Evolutionary conservation across 2,888 invertebrate species (phyloP).

Genomic region (Pseudanteris insignis): DNA sequence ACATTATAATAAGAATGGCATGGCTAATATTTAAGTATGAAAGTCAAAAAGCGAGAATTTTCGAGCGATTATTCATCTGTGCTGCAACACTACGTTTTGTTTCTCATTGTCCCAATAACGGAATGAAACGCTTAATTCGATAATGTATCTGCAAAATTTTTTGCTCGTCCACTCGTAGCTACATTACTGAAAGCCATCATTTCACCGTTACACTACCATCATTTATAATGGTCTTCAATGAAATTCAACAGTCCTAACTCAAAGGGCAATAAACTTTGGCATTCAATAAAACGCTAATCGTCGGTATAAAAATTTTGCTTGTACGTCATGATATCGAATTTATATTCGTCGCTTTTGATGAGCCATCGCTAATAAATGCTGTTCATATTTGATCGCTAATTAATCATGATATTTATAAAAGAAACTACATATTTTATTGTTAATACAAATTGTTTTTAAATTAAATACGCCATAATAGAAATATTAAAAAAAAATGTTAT

Average conservation of each 20-base stretch:
- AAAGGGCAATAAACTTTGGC: background rate
- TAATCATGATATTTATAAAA: no score
- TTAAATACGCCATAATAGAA: no score
- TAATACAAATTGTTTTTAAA: no score
- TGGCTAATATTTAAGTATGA: constrained; percentile 8
- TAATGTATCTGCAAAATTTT: constrained; percentile 15
- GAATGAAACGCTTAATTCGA: constrained; percentile 21
- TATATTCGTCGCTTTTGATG: no score
- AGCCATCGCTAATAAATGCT: no score
- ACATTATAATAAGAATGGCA: no score
- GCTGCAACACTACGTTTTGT: constrained; percentile 13
- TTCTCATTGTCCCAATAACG: constrained; percentile 23
- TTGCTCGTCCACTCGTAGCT: constrained; percentile 7
- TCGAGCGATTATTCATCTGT: constrained; percentile 3
- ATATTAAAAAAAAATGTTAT: no score
- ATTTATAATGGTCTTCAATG: constrained; percentile 11
- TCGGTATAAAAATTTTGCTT: no score
- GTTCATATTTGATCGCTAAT: no score
- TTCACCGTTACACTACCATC: constrained; percentile 17
- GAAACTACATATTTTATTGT: no score
- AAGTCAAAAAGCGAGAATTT: constrained; percentile 15
- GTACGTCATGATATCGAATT: no score
- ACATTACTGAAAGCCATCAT: constrained; percentile 1
- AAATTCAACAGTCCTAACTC: background rate
- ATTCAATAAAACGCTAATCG: no score